Evolutionary conservation across 2,888 invertebrate species (phyloP), one percentile per base, ranked within the genome.

Genomic region (Hyles lineata): DNA sequence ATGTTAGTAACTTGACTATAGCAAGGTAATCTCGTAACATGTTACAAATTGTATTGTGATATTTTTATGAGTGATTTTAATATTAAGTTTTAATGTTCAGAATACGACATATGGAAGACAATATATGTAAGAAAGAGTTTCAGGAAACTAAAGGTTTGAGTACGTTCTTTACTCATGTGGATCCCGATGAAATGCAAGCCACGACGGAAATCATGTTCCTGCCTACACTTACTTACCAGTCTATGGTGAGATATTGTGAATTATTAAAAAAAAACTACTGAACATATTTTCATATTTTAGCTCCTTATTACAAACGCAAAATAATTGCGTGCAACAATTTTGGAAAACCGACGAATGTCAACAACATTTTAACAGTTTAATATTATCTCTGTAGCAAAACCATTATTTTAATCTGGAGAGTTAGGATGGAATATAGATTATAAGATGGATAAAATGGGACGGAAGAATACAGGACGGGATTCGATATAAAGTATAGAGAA

Each of bases 141-240:
- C 74, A 74, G 7, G 58, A 72, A 52, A 62, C 72, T 1, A 83
- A 71, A 52, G 91, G 89, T 0, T 75, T 91, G 17, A 74, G 76
- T 0, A 83, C 80, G 9, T 87, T 90, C 67, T 86, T 86, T 74
- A 81, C 83, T 0, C 76, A 85, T 25, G 80, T 87, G 7, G 87
- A 87, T 19, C 73, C 82, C 0, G 91, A 92, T 25, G 92, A 92
- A 75, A 80, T 92, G 4, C 74, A 83, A 9, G 88, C 87, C 1
- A 87, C 89, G 0, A 81, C 83, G 8, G 88, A 89, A n/a, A 76
- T 89, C 69, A 83, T 88, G 17, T 77, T 84, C 50, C 55, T 89
- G 71, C 82, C 86, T n/a, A 89, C 90, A 25, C 77, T 86, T 8
- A 77, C 79, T 0, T 80, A 72, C 32, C 21, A n/a, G 23, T 70